phyloP scores from a whole-genome alignment of 2,888 invertebrate species.

The Scaptomyza polygonia region DNA sequence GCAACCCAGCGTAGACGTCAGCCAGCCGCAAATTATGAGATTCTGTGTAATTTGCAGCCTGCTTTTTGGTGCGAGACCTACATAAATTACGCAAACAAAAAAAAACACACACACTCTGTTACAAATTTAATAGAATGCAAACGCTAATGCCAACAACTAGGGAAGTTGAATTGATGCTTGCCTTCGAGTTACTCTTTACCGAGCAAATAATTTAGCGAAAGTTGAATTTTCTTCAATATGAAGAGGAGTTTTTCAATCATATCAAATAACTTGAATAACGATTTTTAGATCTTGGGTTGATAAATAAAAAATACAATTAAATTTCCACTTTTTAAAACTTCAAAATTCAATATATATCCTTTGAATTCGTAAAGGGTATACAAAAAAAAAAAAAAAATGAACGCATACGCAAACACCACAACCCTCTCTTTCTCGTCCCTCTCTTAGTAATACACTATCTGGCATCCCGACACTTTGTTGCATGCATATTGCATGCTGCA shows the following conservation, averaged over 20 bases:
- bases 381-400: too few relatives aligned
- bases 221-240: neutral
- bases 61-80: conserved; percentile 50
- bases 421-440: neutral
- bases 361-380: conserved; percentile 1
- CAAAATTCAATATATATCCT: neutral
- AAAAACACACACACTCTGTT: conserved; percentile 2
- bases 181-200: neutral
- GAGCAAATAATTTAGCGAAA: neutral
- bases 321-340: neutral
- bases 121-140: conserved; percentile 8
- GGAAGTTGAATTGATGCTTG: too few relatives aligned
- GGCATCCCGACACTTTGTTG: conserved; percentile 23
- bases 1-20: conserved; percentile 14
- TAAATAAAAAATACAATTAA: neutral
- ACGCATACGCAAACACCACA: neutral
- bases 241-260: too few relatives aligned
- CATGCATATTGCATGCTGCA: conserved; percentile 47
- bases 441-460: conserved; percentile 2
- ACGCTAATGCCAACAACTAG: conserved; percentile 36
- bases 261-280: too few relatives aligned
- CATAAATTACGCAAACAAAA: conserved; percentile 48
- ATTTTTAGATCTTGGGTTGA: too few relatives aligned
- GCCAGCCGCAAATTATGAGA: conserved; percentile 49
- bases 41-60: conserved; percentile 49